Base-by-base conservation (phyloP, 2,113 vertebrate genomes). In the Hydrochoerus hydrochaeris region DNA sequence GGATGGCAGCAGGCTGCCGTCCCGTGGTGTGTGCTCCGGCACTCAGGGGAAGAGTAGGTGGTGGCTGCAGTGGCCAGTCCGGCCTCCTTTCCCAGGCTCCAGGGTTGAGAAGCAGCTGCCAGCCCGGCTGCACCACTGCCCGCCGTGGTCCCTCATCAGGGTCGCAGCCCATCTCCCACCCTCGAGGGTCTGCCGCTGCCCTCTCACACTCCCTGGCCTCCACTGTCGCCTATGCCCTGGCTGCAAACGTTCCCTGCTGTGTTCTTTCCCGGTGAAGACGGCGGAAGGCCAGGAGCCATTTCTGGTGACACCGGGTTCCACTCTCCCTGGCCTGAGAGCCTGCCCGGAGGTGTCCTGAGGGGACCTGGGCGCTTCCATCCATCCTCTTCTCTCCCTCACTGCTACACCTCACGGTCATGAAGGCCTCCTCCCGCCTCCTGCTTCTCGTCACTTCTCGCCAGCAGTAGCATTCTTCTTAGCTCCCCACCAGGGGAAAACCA, bases 371-470 rank as follows among this genome's bases (percentile, higher is more conserved):
- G 11, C 20, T 13, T 75, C 71, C 38, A 6, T 26, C 71, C 41
- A 26, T 22, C 24, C 35, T 17, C 67, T 38, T 71, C 63, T 65
- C 17, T 69, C 63, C 13, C 35, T 20, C 14, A 16, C 35, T 5
- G 22, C 71, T 75, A 38, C 71, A 22, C 71, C 65, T 44, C 9
- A 38, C 69, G 4, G 69, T 38, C 69, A 41, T 0, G 8, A 24
- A 11, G 11, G 71, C 35, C 67, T 20, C 20, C 73, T 77, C 73
- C 44, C 1, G 28, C 16, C 75, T 32, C 22, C 26, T 28, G 24
- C 2, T 32, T 49, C 44, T 30, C 13, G 0, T 30, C 19, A 7
- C 22, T 14, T 28, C 28, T 0, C 14, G n/a, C 0, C 2, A 10
- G 44, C 16, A 12, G 24, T n/a, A 3, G 16, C 14, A 1, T 1